Evolutionary conservation across 1,140 invertebrate species (phyloP), one percentile per base, ranked within the genome.

Genomic region (Cydia amplana): DNA sequence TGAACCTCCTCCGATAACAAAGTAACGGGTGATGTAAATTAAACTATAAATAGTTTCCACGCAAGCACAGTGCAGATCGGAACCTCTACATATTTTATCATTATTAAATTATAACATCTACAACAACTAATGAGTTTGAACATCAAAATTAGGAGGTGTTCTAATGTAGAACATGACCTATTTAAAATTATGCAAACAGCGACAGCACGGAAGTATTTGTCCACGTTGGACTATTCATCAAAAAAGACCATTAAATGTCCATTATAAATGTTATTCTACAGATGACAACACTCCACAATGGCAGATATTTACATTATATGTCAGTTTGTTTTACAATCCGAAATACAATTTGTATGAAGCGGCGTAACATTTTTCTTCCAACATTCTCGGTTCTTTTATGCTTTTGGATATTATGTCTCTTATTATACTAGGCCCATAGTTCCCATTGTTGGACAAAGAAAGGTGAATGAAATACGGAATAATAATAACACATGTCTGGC

Each of bases 261-360:
- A 91, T 92, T 91, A 88, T 83, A 78, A 83, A 88, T 84, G 86
- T 90, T 85, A 89, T 88, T 88, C 87, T 87, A 87, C 84, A 82
- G 79, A 84, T 88, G 87, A 89, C 87, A 91, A 86, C 85, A 82
- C 82, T 79, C 79, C 84, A 92, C 91, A 93, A 93, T 89, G 88
- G 84, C 65, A 70, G 65, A 43, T 93, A 91, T 93, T 93, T 91
- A 93, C 89, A 93, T 93, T 90, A 85, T 86, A 89, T 91, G 91
- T 93, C 88, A 93, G 90, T 91, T 89, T 91, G 90, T 93, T 93
- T 91, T 91, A 91, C 88, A 90, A 60, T 91, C 86, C 85, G 84
- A 91, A 91, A 91, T 87, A 88, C 87, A 82, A 84, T 86, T 86
- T 91, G 86, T 91, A 91, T 88, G 83, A 85, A 82, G 81, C 65